These are phyloP conservation scores for Hucho hucho DNA, from an alignment of 2,113 vertebrate species.

Conservation along the genomic window DNA sequence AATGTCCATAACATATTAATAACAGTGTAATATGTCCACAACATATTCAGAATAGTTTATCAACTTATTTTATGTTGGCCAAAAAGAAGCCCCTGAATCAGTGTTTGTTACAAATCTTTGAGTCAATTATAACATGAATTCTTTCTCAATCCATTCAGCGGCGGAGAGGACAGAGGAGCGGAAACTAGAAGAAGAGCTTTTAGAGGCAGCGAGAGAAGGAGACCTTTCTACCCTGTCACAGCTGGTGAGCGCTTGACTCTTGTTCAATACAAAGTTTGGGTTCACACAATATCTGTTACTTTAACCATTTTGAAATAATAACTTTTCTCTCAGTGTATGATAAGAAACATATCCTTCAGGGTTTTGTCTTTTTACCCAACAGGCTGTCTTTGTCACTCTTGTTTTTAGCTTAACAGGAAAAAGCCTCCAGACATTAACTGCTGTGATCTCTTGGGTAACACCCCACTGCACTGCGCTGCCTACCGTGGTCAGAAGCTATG, in stretches of 20 bases:
- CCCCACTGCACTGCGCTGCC: conserved; percentile 89
- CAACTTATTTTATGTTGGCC: too few relatives aligned
- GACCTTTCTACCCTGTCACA: conserved; percentile 75
- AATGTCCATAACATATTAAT: neutral
- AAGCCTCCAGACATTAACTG: conserved; percentile 88
- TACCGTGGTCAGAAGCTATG: conserved; percentile 94
- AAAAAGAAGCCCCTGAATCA: neutral
- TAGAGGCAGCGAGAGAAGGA: conserved; percentile 89
- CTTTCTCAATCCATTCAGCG: conserved; percentile 67
- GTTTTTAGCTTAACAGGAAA: conserved; percentile 85
- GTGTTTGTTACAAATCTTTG: neutral
- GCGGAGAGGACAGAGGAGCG: conserved; percentile 93
- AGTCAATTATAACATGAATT: neutral
- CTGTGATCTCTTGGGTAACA: conserved; percentile 91
- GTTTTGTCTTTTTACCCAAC: conserved; percentile 1
- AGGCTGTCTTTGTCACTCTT: conserved; percentile 16
- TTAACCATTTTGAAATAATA: too few relatives aligned
- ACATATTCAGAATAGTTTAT: neutral
- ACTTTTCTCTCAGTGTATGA: neutral
- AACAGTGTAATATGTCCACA: neutral
- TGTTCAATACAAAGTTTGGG: too few relatives aligned
- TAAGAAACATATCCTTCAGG: neutral
- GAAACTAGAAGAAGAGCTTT: conserved; percentile 87
- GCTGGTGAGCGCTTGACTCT: conserved; percentile 75
- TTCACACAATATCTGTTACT: too few relatives aligned